Evolutionary conservation across 53 echinoderm and acorn worm species (phyloP), one percentile per base, ranked within the genome.

Genomic region (Holothuria scabra): DNA sequence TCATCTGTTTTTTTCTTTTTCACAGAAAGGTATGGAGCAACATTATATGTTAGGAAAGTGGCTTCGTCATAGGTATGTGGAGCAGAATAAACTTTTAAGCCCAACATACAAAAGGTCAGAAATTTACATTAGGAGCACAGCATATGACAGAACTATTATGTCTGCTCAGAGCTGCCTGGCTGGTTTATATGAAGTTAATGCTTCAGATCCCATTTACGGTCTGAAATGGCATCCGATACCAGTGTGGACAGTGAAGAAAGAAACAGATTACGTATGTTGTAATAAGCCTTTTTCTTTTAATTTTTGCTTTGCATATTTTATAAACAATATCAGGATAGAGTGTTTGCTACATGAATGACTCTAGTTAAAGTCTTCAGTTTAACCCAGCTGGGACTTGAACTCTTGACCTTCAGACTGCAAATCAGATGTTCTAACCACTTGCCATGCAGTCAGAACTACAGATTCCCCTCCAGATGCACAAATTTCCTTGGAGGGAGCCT

Each of bases 141-240:
- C 86, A 1, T 86, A 59, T 31, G 94, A 97, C 70, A 87, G 97
- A 13, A 94, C 94, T 10, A 59, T 97, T 30, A 97, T 97, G 97
- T 97, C 97, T 0, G 97, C 97, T 8, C 75, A 92, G 83, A 88
- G 90, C 28, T 86, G 92, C 60, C 72, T 97, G 11, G 86, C 92
- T 7, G 97, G 97, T 23, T 71, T 97, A 13, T 97, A 90, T 61
- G 80, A 60, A 8, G 20, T 60, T 8, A 69, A 89, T 58, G 35
- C 52, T 21, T 93, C 87, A 60, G 80, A 91, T 52, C 14, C 56
- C 21, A 81, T 21, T 19, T 19, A 41, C 8, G 44, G 35, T 23
- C 22, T 81, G 6, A 21, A 56, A 34, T 97, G 97, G 97, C 86
- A 87, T 71, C 97, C 97, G 1, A 92, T 97, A 32, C 94, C 94